Percentiles rank a stretch among this genome's conserved stretches.
Evolutionary conservation across 2,888 invertebrate genomes (phyloP).

Genomic region (Odontomyia ornata): DNA sequence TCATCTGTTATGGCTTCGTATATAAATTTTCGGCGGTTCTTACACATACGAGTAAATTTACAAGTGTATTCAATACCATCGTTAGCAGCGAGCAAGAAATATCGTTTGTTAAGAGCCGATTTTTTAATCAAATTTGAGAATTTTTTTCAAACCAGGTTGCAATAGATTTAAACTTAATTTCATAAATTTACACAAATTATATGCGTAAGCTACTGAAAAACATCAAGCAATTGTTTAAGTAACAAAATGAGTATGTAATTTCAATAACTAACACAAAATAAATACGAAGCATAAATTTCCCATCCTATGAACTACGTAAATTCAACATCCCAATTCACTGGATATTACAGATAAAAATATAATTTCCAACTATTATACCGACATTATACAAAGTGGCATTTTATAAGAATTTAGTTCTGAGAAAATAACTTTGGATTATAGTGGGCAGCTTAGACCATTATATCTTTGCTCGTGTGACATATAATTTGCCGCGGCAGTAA

Average conservation of each 20-base stretch:
- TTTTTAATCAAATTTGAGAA: too few relatives aligned
- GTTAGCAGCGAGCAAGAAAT: too few relatives aligned
- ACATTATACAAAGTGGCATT: constrained; percentile 41
- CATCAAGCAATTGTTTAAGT: background rate
- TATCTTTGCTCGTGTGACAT: constrained; percentile 33
- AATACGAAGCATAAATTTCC: background rate
- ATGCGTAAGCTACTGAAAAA: background rate
- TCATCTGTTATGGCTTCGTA: background rate
- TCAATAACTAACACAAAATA: background rate
- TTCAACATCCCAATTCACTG: constrained; percentile 12
- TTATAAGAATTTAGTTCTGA: constrained; percentile 28
- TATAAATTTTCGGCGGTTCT: background rate
- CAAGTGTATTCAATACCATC: too few relatives aligned
- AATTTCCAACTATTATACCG: constrained; percentile 25
- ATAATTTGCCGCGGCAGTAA: constrained; percentile 34
- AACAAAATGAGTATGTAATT: background rate
- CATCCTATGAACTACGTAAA: background rate
- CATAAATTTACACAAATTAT: too few relatives aligned
- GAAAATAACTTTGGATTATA: constrained; percentile 37
- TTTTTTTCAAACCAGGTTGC: too few relatives aligned
- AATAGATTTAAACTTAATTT: too few relatives aligned
- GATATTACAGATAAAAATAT: constrained; percentile 35
- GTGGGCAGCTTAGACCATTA: constrained; percentile 19
- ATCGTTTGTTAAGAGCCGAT: too few relatives aligned
- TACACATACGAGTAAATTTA: background rate